A percentile compares a stretch with the other conserved stretches of the same genome.
These are phyloP conservation scores for Drosophila cognata DNA, from an alignment of 2,888 invertebrate genomes.

Conservation along the genomic window DNA sequence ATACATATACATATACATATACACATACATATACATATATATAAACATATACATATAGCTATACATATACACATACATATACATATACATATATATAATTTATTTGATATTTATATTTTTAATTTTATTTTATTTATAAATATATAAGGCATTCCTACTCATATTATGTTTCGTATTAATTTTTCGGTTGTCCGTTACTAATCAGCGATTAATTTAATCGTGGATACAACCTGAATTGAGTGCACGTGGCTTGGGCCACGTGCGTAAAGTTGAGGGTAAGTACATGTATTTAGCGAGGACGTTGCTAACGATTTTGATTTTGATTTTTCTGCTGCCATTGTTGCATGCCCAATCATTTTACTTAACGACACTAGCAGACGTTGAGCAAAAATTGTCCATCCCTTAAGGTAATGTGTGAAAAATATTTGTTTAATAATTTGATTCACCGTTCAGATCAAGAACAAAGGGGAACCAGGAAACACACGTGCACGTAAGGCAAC, in stretches of 20 bases:
- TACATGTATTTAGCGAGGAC: conserved; percentile 61
- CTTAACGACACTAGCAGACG: conserved; percentile 80
- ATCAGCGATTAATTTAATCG: conserved; percentile 85
- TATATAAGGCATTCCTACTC: background rate
- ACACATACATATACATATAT: background rate
- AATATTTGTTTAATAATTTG: conserved; percentile 71
- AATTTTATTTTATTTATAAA: background rate
- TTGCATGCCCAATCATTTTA: conserved; percentile 75
- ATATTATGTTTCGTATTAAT: conserved; percentile 17
- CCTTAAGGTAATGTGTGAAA: conserved; percentile 72
- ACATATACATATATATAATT: background rate
- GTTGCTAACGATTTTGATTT: conserved; percentile 77
- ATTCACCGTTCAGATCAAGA: conserved; percentile 55
- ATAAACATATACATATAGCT: background rate
- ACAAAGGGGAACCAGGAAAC: conserved; percentile 46
- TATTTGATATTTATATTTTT: background rate
- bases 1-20: background rate
- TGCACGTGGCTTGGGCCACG: conserved; percentile 82
- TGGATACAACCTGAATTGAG: conserved; percentile 84
- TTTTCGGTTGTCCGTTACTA: conserved; percentile 80
- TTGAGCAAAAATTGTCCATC: conserved; percentile 64
- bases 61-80: background rate
- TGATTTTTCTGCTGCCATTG: conserved; percentile 62
- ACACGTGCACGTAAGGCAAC: conserved; percentile 59
- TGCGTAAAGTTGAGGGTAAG: conserved; percentile 75